Percentiles rank a stretch among this genome's conserved stretches.
Conservation (phyloP, 2,113 vertebrate species). For the Pyxicephalus adspersus region DNA sequence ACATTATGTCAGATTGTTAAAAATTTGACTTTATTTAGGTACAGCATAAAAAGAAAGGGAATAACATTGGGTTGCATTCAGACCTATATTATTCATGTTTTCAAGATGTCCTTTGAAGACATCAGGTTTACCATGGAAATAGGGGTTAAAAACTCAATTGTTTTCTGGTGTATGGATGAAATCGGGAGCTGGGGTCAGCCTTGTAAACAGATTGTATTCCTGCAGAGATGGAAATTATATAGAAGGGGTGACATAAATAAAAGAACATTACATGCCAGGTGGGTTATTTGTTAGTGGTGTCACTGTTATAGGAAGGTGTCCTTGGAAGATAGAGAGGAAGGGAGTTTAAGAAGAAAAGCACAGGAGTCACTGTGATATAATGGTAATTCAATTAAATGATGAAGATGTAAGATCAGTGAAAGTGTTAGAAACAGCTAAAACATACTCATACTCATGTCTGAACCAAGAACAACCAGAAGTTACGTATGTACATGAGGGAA, state of each 20-base stretch:
- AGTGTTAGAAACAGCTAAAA: background rate
- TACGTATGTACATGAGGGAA: background rate
- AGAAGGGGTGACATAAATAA: background rate
- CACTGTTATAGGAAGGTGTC: slow-evolving; percentile 18
- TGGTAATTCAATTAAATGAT: slow-evolving; percentile 17
- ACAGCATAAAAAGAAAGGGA: too few relatives aligned
- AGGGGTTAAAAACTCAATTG: background rate
- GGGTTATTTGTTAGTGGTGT: slow-evolving; percentile 15
- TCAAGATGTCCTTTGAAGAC: too few relatives aligned
- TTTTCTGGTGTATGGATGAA: background rate
- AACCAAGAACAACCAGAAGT: background rate
- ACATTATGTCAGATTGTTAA: too few relatives aligned
- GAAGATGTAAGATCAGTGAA: background rate
- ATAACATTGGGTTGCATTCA: too few relatives aligned
- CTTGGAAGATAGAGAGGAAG: background rate
- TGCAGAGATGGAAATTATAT: slow-evolving; percentile 1
- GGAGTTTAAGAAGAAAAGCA: background rate
- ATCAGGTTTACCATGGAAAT: background rate
- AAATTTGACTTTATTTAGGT: too few relatives aligned
- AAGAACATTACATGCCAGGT: background rate
- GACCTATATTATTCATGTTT: too few relatives aligned
- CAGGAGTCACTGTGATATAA: background rate
- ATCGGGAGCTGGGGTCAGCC: background rate
- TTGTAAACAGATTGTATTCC: slow-evolving; percentile 5
- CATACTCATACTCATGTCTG: background rate